Conservation (phyloP, 1,140 invertebrate species). For the Popillia japonica region DNA sequence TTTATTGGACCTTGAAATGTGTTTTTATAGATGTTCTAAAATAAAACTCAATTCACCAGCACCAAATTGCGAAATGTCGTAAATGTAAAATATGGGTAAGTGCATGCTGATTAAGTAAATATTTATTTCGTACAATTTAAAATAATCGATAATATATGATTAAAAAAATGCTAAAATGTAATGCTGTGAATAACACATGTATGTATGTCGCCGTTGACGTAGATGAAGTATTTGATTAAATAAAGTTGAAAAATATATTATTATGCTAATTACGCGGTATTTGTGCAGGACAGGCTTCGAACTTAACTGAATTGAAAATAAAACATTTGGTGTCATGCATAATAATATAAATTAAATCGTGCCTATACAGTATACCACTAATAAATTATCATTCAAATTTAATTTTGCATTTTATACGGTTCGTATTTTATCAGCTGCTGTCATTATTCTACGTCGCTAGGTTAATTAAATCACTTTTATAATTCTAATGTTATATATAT, state of each 20-base stretch:
- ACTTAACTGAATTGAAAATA: too few relatives aligned
- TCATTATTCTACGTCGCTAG: too few relatives aligned
- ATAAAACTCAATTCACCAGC: background rate
- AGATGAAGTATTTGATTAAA: background rate
- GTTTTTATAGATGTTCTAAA: background rate
- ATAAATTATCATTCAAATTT: too few relatives aligned
- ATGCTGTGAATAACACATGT: background rate
- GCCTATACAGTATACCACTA: too few relatives aligned
- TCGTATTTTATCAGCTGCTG: too few relatives aligned
- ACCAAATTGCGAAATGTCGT: background rate
- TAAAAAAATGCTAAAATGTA: background rate
- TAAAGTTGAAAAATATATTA: background rate
- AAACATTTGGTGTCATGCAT: too few relatives aligned
- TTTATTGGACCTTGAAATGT: background rate
- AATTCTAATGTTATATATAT: too few relatives aligned
- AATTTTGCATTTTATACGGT: too few relatives aligned
- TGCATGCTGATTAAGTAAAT: background rate
- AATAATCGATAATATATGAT: slow-evolving; percentile 8
- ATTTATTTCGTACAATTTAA: background rate
- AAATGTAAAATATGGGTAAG: background rate
- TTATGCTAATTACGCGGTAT: background rate
- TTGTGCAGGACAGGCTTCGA: background rate
- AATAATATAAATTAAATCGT: too few relatives aligned
- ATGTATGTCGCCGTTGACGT: background rate
- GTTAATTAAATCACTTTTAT: too few relatives aligned